phyloP scores from a whole-genome alignment of 92 coral and sea anemone species.

The Scolanthus callimorphus region DNA sequence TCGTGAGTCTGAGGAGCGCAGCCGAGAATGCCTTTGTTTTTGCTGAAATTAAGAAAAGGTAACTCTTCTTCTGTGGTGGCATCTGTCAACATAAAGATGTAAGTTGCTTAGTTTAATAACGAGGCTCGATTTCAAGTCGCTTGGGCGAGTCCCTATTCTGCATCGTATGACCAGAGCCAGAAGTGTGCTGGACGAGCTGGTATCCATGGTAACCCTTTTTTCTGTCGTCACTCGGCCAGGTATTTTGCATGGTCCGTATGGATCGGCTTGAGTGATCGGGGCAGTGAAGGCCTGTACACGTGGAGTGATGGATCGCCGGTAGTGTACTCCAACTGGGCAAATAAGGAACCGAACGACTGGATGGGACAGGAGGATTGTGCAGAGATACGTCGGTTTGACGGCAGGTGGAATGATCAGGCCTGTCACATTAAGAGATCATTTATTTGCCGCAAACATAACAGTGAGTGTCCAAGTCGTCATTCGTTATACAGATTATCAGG shows the following conservation, averaged over 20 bases:
- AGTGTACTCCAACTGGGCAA: conserved; percentile 42
- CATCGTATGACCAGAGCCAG: no score
- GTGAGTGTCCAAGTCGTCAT: no score
- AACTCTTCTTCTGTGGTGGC: no score
- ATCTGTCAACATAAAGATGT: no score
- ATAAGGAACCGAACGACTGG: conserved; percentile 69
- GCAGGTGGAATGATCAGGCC: conserved; percentile 83
- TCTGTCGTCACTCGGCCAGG: no score
- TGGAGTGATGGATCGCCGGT: conserved; percentile 79
- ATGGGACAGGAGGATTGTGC: conserved; percentile 72
- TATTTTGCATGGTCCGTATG: conserved; percentile 23
- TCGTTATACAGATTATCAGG: no score
- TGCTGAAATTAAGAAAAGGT: conserved; percentile 8
- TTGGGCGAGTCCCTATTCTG: no score
- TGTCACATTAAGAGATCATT: conserved; percentile 49
- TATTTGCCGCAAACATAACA: conserved; percentile 74
- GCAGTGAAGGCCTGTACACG: conserved; percentile 62
- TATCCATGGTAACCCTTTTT: background rate
- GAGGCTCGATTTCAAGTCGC: no score
- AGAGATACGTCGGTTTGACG: conserved; percentile 36
- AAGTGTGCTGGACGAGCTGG: background rate
- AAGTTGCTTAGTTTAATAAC: no score
- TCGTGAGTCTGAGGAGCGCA: conserved; percentile 70
- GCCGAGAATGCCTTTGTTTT: conserved; percentile 61
- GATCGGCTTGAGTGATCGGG: conserved; percentile 85